Percentiles rank a stretch among this genome's conserved stretches.
Evolutionary conservation across 2,797 vertebrate genomes (phyloP).

Genomic region (Artibeus lituratus): DNA sequence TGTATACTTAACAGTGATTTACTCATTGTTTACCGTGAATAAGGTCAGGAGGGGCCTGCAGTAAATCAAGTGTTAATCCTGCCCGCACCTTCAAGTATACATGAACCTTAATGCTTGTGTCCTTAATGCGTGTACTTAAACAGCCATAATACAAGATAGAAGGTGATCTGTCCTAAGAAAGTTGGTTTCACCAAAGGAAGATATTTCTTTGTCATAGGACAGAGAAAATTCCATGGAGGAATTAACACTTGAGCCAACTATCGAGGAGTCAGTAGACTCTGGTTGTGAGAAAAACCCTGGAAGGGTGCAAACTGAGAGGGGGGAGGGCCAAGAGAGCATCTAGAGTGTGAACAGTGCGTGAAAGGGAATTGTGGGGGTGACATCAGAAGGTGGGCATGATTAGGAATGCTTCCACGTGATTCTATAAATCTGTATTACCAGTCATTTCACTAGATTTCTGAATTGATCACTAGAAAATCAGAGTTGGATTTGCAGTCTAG

Average conservation of each 20-base stretch:
- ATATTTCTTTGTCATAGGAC: background rate
- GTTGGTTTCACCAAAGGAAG: background rate
- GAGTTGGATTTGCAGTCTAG: background rate
- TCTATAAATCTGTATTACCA: background rate
- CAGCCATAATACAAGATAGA: background rate
- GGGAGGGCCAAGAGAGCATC: background rate
- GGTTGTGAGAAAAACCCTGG: background rate
- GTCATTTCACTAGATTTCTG: background rate
- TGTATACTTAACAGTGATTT: background rate
- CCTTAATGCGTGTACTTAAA: background rate
- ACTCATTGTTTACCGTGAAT: background rate
- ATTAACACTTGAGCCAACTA: background rate
- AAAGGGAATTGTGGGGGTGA: background rate
- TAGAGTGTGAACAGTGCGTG: background rate
- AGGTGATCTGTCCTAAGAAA: background rate
- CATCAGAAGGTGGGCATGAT: background rate
- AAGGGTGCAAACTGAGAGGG: background rate
- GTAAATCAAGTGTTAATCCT: background rate
- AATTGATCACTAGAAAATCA: background rate
- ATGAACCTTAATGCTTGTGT: background rate
- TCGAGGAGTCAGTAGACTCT: background rate
- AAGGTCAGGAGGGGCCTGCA: background rate
- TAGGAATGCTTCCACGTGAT: conserved; percentile 15
- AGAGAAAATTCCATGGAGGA: background rate
- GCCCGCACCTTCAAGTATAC: background rate